Evolutionary conservation across 2,797 vertebrate species (phyloP), one percentile per base, ranked within the genome.

Genomic region (Coluber constrictor): DNA sequence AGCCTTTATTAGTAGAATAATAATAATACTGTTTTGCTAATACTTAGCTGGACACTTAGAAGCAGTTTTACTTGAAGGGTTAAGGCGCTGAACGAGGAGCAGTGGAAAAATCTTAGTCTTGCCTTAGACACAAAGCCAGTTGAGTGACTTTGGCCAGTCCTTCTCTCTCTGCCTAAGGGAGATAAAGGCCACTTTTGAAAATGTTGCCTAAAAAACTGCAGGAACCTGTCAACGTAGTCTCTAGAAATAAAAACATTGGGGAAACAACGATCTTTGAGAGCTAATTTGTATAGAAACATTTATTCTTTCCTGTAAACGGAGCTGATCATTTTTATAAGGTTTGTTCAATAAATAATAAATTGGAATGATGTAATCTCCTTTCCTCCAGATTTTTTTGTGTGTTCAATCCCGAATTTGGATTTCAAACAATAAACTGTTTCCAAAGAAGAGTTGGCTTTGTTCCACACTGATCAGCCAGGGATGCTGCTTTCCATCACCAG

Each of bases 1-100:
- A 95, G 94, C 90, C 97, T 98, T 97, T 97, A 51, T 96, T 95
- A 87, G 10, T 20, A 97, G 95, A 96, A 97, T 96, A 96, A 97
- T 94, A 96, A 97, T 96, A 96, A 91, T 89, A 37, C 94, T 4
- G 94, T 88, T 97, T 97, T 97, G 96, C 96, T 97, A 97, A 96
- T 90, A 88, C 93, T 94, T 47, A 0, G 96, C 96, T 96, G 96
- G 93, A 96, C 5, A 57, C 94, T 94, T 95, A 23, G 7, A 43
- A 23, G 18, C 1, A 4, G 74, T 79, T 43, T 10, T 70, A 32
- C 0, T 6, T 70, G n/a, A 74, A 32, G 16, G 66, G n/a, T 70
- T 32, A 70, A 70, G 7, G 20, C 0, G 4, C 74, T 83, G 66
- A 18, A 37, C 0, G 5, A 47, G 1, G 32, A 4, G 18, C 20